phyloP scores from a whole-genome alignment of 2,888 invertebrate genomes.

The Ischnura elegans region DNA sequence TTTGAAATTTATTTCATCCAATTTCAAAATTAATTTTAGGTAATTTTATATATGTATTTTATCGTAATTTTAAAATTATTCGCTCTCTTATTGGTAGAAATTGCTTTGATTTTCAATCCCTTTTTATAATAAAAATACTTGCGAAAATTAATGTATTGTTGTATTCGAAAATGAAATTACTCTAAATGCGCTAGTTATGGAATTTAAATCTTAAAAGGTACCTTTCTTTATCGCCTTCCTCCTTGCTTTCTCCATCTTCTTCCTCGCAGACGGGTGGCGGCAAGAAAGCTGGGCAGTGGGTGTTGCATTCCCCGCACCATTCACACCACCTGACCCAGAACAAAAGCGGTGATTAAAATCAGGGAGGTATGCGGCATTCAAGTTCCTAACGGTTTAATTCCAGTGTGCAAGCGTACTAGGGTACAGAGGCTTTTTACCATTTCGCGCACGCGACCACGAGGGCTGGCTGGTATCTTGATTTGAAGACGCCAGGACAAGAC shows the following conservation, averaged over 20 bases:
- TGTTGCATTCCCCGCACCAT: conserved; percentile 9
- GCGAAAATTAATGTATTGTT: no score
- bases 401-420: background rate
- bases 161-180: no score
- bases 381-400: background rate
- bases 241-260: background rate
- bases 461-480: background rate
- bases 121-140: no score
- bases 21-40: no score
- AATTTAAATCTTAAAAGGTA: no score
- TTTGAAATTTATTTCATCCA: no score
- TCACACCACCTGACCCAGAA: conserved; percentile 15
- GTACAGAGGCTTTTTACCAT: background rate
- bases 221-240: background rate
- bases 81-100: no score
- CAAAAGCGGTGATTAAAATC: background rate
- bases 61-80: no score
- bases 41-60: no score
- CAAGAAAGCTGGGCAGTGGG: background rate
- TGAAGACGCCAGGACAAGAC: background rate
- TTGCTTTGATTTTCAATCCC: no score
- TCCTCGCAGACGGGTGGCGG: background rate
- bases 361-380: background rate
- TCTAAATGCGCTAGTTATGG: no score
- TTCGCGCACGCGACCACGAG: background rate